These are phyloP conservation scores for Lophura swinhoii DNA, from an alignment of 2,797 vertebrate genomes.

Conservation along the genomic window DNA sequence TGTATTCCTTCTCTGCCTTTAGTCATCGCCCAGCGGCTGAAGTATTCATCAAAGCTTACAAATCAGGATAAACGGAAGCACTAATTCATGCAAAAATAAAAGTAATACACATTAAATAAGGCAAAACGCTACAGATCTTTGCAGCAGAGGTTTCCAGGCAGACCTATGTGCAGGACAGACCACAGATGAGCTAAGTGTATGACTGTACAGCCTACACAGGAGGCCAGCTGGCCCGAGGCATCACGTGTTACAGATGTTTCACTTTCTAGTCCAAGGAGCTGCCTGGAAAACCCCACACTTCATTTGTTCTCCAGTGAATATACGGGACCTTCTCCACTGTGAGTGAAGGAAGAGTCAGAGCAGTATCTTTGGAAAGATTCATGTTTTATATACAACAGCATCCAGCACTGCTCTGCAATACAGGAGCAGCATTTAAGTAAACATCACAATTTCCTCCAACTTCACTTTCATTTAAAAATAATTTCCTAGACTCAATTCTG, in stretches of 20 bases:
- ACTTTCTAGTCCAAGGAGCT: not conserved
- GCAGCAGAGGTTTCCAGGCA: not conserved
- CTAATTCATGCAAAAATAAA: not conserved
- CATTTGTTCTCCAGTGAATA: not conserved
- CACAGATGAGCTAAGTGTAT: not conserved
- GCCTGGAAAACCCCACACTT: not conserved
- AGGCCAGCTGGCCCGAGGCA: constrained; percentile 23
- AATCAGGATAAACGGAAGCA: not conserved
- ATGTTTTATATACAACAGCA: not conserved
- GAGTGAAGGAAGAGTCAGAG: not conserved
- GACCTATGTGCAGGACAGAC: not conserved
- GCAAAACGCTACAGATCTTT: not conserved
- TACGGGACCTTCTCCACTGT: not conserved
- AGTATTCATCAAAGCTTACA: not conserved
- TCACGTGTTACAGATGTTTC: not conserved
- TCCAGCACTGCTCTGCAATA: not conserved
- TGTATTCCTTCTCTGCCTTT: accelerated
- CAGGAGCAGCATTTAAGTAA: not conserved
- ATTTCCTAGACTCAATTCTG: not conserved
- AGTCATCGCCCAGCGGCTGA: not conserved
- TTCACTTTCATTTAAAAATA: not conserved
- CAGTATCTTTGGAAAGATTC: not conserved
- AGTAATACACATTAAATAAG: not conserved
- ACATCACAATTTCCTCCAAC: not conserved
- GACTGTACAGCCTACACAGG: not conserved